Evolutionary conservation across 53 echinoderm and acorn worm species (phyloP).

Genomic region (Crossaster papposus): DNA sequence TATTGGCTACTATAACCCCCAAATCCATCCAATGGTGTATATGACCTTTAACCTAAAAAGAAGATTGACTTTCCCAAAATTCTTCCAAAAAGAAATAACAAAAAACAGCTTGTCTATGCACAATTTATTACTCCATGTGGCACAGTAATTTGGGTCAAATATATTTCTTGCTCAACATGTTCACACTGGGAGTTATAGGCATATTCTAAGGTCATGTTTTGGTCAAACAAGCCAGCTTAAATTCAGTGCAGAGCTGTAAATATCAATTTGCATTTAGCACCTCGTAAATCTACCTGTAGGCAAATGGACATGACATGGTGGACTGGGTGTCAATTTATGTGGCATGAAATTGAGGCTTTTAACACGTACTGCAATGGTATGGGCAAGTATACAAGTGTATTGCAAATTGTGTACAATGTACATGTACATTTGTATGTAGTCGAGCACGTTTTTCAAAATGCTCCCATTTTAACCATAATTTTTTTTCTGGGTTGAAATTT

Average conservation of each 20-base stretch:
- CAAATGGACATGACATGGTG: not conserved
- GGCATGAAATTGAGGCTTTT: slow-evolving; percentile 4
- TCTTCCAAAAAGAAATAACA: not conserved
- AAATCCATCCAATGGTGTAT: too few relatives aligned
- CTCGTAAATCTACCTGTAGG: not conserved
- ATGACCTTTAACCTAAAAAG: not conserved
- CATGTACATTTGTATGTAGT: not conserved
- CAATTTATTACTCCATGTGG: not conserved
- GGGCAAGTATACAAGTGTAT: too few relatives aligned
- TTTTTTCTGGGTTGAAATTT: too few relatives aligned
- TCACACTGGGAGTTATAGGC: not conserved
- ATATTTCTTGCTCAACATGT: not conserved
- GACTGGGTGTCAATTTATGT: not conserved
- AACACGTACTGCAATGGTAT: not conserved
- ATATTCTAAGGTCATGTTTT: not conserved
- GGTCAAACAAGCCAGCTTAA: not conserved
- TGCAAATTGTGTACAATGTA: not conserved
- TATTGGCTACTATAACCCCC: too few relatives aligned
- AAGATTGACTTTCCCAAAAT: not conserved
- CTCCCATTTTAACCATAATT: too few relatives aligned
- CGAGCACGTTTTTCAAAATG: too few relatives aligned
- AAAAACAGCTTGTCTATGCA: not conserved
- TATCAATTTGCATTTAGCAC: slow-evolving; percentile 9
- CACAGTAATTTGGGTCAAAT: not conserved
- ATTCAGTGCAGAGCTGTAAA: slow-evolving; percentile 17